These are phyloP conservation scores for Drosophila biarmipes DNA, from an alignment of 1,140 invertebrate species.

Conservation along the genomic window DNA sequence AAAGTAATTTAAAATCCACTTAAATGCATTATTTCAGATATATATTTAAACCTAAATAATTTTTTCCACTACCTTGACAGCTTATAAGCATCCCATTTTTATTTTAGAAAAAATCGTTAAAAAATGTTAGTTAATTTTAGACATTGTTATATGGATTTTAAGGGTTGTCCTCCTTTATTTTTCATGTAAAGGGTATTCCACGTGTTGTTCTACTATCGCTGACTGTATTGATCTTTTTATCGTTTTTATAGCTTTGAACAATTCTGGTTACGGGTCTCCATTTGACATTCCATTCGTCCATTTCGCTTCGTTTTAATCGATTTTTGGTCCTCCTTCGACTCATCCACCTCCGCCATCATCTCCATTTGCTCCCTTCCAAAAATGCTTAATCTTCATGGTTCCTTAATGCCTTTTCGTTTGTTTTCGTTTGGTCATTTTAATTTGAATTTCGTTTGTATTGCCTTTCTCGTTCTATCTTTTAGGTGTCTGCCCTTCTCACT, in stretches of 20 bases:
- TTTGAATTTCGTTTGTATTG: constrained; percentile 66
- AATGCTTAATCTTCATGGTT: constrained; percentile 35
- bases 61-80: too few species aligned
- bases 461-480: constrained; percentile 11
- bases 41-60: too few species aligned
- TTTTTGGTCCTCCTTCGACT: constrained; percentile 42
- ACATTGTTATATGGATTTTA: too few species aligned
- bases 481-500: not conserved
- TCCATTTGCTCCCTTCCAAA: not conserved
- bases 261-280: constrained; percentile 42
- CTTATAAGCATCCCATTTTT: too few species aligned
- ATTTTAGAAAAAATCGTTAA: too few species aligned
- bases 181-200: not conserved
- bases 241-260: constrained; percentile 58
- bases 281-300: constrained; percentile 72
- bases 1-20: too few species aligned
- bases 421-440: constrained; percentile 55
- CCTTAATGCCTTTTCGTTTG: constrained; percentile 63
- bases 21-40: too few species aligned
- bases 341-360: not conserved
- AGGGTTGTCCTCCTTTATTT: too few species aligned
- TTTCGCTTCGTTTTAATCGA: constrained; percentile 75
- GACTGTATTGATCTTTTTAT: not conserved
- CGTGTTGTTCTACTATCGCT: not conserved
- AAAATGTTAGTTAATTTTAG: too few species aligned